Base-by-base conservation (phyloP, 2,888 invertebrate species). In the Terebella lapidaria region DNA sequence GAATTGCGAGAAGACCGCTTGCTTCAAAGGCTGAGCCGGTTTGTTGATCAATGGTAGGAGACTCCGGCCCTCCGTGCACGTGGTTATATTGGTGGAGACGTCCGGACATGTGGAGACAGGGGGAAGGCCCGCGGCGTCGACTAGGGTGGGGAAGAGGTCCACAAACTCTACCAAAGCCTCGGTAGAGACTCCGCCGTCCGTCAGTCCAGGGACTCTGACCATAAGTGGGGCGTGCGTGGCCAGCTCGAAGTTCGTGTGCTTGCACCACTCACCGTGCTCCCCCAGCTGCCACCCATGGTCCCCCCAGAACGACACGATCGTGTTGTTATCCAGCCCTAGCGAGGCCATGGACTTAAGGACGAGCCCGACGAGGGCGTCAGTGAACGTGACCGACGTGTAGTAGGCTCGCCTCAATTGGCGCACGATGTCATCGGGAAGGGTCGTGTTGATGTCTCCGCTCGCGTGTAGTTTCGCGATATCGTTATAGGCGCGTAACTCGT, bases 31-130 rank as follows among this genome's bases (percentile, higher is more conserved):
- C 5, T 5, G 5, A n/a, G 15, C 5, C n/a, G 29, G n/a, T 10
- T 26, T 27, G 4, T 57, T 56, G 3, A 69, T 65, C 5, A 72
- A 35, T 1, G 69, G 66, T 25, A 69, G 30, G 24, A 72, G 56
- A 55, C 70, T 70, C 20, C 57, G 53, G 3, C 71, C 71, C 58
- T 71, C 71, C 5, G 62, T 57, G 49, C 72, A 72, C 2, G 67
- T 56, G 18, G 10, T 30, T 1, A 68, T 46, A 5, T 42, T 46
- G 26, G 30, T 47, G 2, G 66, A 61, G 22, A 52, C n/a, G 26
- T 35, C 42, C 3, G 57, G 62, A 47, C 63, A 63, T 10, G 46
- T 2, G 1, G 53, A 30, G 1, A 63, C 25, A 1, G 27, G 18
- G 2, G 57, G 57, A 2, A 63, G 35, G 5, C 59, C 61, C 1